Evolutionary conservation across 2,113 vertebrate genomes (phyloP), one percentile per base, ranked within the genome.

Genomic region (Serilophus lunatus): DNA sequence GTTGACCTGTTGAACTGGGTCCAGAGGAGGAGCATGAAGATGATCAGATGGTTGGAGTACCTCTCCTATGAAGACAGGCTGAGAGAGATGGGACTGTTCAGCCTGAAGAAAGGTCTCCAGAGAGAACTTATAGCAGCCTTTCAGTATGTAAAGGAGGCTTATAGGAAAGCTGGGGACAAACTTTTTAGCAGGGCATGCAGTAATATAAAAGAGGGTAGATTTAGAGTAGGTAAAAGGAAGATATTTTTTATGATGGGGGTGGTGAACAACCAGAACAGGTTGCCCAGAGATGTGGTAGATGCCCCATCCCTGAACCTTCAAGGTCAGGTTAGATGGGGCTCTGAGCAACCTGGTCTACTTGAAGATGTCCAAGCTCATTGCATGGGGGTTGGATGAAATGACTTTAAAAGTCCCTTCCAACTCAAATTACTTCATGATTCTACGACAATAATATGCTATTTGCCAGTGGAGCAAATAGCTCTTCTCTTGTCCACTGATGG

Each of bases 1-100:
- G 25, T 5, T 2, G 17, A 35, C 5, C 25, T 69, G 31, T 26
- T 76, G 3, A 8, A 63, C 13, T 1, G 0, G 8, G 38, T 56
- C 23, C 40, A 42, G 47, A 69, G 12, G 31, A 59, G 19, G 10
- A 19, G 7, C 44, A 59, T 13, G 5, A 25, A 40, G 5, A 29
- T 17, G 18, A 17, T 54, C n/a, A 11, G 28, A 15, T 64, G 15
- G 14, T 3, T 69, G 28, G n/a, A 69, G 2, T 28, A 45, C 18
- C 18, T 45, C 33, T 35, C 9, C 28, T 47, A 1, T 10, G 59
- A 33, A 2, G 33, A 28, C 4, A 60, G n/a, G 7, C 15, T 45
- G 28, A 45, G 38, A 17, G 8, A 29, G 13, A 7, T 40, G 20
- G 10, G 6, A 61, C 59, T 61, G 13, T n/a, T 49, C 13, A 35